Percentiles rank a stretch among this genome's conserved stretches.
Conservation (phyloP, 2,797 vertebrate genomes). For the Hafferia zeledoni region DNA sequence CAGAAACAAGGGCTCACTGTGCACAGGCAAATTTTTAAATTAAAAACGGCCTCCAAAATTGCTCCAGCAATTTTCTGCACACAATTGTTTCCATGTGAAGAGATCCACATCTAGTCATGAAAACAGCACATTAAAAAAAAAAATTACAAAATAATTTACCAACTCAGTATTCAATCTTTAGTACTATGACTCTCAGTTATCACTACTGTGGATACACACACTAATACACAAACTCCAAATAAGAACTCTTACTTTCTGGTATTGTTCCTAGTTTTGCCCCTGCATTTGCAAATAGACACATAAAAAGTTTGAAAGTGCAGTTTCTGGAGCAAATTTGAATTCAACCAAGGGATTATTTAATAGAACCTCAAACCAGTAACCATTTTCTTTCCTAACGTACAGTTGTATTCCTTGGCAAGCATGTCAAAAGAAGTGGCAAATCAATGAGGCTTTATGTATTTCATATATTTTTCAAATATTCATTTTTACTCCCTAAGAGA, state of each 20-base stretch:
- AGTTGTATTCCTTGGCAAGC: background rate
- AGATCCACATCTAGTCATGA: background rate
- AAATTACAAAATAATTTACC: background rate
- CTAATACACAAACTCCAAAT: background rate
- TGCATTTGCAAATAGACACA: background rate
- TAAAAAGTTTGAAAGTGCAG: background rate
- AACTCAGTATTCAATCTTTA: background rate
- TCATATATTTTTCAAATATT: background rate
- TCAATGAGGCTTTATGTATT: background rate
- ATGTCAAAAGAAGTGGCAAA: background rate
- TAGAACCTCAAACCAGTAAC: background rate
- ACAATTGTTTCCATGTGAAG: slow-evolving; percentile 57
- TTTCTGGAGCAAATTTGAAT: background rate
- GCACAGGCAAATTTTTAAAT: slow-evolving; percentile 28
- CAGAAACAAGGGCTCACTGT: slow-evolving; percentile 39
- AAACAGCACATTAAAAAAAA: background rate
- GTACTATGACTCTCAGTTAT: background rate
- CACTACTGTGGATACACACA: background rate
- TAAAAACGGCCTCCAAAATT: slow-evolving; percentile 57
- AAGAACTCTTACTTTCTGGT: no score
- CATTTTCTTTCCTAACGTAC: background rate
- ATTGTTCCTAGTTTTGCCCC: no score
- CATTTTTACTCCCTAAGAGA: background rate
- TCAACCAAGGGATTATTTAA: background rate
- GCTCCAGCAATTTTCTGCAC: slow-evolving; percentile 46